Conservation (phyloP, 2,797 vertebrate species). For the Scolopax bukidnonensis region DNA sequence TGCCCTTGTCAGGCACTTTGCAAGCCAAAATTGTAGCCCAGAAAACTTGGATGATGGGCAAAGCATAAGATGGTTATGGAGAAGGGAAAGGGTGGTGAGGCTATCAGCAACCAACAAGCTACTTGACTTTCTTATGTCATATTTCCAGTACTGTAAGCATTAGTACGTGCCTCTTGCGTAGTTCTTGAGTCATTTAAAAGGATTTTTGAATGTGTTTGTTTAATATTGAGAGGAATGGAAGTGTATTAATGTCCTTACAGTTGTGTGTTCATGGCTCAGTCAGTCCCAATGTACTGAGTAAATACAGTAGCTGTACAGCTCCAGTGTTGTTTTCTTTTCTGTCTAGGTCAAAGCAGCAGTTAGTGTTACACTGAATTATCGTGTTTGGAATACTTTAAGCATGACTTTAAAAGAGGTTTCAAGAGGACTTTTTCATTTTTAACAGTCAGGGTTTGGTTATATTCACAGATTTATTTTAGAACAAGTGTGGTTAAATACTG, state of each 20-base stretch:
- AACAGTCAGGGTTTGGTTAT: not conserved
- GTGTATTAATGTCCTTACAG: not conserved
- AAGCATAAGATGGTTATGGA: not conserved
- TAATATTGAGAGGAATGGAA: not conserved
- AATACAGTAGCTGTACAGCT: not conserved
- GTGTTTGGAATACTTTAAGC: not conserved
- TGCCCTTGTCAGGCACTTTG: not conserved
- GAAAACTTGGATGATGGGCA: not conserved
- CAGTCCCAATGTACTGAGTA: not conserved
- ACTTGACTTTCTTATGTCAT: not conserved
- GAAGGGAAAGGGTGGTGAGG: not conserved
- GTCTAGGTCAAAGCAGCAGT: not conserved
- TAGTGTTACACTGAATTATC: not conserved
- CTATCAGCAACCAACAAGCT: not conserved
- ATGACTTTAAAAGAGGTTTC: not conserved
- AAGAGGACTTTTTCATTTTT: not conserved
- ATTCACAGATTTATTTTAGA: slow-evolving; percentile 36
- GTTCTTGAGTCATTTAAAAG: not conserved
- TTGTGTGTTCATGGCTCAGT: not conserved
- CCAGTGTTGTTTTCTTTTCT: not conserved
- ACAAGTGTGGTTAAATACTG: not conserved
- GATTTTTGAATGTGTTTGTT: not conserved
- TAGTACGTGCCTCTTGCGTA: not conserved
- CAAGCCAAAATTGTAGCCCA: not conserved
- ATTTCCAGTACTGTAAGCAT: not conserved